A percentile compares a stretch with the other conserved stretches of the same genome.
phyloP scores from a whole-genome alignment of 2,888 invertebrate genomes.

The Lasioglossum leucozonium region DNA sequence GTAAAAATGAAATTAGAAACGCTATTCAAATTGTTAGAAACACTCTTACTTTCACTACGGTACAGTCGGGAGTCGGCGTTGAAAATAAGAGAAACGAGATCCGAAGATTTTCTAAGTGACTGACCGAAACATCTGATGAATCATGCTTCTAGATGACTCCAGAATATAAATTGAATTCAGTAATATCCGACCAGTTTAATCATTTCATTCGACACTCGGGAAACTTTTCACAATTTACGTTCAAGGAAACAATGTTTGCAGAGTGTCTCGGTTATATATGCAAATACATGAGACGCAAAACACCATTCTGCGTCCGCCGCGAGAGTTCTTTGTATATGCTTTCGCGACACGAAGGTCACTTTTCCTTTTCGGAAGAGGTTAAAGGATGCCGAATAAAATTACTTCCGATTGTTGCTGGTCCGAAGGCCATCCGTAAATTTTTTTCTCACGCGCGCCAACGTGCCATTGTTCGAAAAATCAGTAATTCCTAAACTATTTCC shows the following conservation, averaged over 20 bases:
- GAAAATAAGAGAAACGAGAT: conserved; percentile 36
- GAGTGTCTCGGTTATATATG: background rate
- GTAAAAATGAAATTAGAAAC: conserved; percentile 32
- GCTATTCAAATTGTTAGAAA: conserved; percentile 9
- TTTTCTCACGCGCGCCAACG: background rate
- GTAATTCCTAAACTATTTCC: background rate
- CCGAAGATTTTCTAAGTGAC: conserved; percentile 14
- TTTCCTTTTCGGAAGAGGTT: background rate
- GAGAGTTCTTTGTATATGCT: background rate
- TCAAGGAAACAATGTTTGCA: background rate
- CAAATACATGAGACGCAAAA: background rate
- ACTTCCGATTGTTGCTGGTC: background rate
- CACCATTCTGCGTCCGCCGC: background rate
- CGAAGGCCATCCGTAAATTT: background rate
- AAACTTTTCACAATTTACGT: background rate
- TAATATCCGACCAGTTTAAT: background rate
- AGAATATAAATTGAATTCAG: background rate
- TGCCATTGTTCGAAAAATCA: background rate
- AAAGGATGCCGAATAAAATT: conserved; percentile 8
- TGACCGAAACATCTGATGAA: background rate
- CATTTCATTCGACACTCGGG: background rate
- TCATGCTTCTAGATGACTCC: conserved; percentile 4
- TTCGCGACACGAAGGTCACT: background rate
- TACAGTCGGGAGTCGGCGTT: background rate
- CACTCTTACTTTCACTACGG: conserved; percentile 39